Conservation (phyloP, 1,140 invertebrate genomes). For the Rhizoglyphus robini region DNA sequence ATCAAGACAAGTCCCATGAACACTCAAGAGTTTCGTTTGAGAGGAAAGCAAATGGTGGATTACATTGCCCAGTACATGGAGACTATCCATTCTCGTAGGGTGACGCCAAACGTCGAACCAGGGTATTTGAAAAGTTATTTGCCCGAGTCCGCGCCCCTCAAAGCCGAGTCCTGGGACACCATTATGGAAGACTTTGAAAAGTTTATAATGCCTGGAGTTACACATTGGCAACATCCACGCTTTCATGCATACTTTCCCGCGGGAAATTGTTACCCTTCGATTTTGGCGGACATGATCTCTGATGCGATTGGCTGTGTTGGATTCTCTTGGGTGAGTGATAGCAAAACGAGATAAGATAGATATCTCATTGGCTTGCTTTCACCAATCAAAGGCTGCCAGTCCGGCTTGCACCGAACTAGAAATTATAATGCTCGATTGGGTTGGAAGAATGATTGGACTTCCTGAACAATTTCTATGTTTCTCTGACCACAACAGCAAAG, state of each 20-base stretch:
- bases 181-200: constrained; percentile 89
- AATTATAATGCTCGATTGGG: constrained; percentile 41
- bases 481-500: constrained; percentile 35
- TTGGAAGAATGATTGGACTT: constrained; percentile 43
- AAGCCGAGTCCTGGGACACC: constrained; percentile 73
- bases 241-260: constrained; percentile 98
- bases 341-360: constrained; percentile 21
- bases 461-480: constrained; percentile 42
- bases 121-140: constrained; percentile 74
- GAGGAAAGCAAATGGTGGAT: constrained; percentile 92
- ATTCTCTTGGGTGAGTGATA: constrained; percentile 97
- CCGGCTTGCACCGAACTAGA: constrained; percentile 42
- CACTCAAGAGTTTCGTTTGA: constrained; percentile 44
- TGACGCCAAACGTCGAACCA: constrained; percentile 76
- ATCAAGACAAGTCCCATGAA: constrained; percentile 51
- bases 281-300: constrained; percentile 92
- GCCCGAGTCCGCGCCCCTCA: constrained; percentile 65
- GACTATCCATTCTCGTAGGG: constrained; percentile 57
- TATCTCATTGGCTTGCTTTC: constrained; percentile 15
- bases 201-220: constrained; percentile 95
- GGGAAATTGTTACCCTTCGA: constrained; percentile 92
- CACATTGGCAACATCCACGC: constrained; percentile 96
- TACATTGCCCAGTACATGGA: constrained; percentile 92
- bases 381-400: constrained; percentile 40
- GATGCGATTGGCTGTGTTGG: constrained; percentile 92